Conservation (phyloP, 2,888 invertebrate species). For the Operophtera brumata region DNA sequence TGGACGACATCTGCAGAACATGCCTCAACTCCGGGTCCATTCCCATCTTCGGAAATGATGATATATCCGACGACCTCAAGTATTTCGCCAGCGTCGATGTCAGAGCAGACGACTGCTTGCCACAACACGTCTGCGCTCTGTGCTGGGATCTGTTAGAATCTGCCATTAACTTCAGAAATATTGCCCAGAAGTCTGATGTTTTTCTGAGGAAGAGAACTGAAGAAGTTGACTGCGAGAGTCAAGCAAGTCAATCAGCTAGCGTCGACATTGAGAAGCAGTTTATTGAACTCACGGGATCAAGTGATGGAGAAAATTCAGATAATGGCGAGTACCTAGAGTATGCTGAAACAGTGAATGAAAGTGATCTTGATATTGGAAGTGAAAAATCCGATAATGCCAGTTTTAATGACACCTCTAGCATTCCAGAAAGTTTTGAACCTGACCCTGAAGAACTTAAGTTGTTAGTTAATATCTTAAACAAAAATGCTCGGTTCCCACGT, state of each 20-base stretch:
- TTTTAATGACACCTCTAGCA: conserved; percentile 1
- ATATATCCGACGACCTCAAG: conserved; percentile 1
- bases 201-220: conserved; percentile 2
- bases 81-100: conserved; percentile 6
- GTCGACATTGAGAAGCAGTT: neutral
- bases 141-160: neutral
- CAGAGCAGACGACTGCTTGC: neutral
- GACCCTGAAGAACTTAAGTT: conserved; percentile 16
- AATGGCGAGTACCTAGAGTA: conserved; percentile 14
- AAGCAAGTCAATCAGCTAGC: neutral
- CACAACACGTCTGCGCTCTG: conserved; percentile 3
- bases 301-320: conserved; percentile 8
- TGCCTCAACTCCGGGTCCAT: conserved; percentile 6
- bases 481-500: conserved; percentile 4
- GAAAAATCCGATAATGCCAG: neutral
- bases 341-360: neutral
- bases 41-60: conserved; percentile 1
- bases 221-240: neutral
- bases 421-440: conserved; percentile 20
- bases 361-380: conserved; percentile 1
- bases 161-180: conserved; percentile 4
- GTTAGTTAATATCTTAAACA: neutral
- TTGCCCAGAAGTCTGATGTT: conserved; percentile 8
- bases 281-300: neutral
- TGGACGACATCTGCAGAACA: conserved; percentile 5